Evolutionary conservation across 2,888 invertebrate genomes (phyloP), one percentile per base, ranked within the genome.

Genomic region (Ischnura elegans): DNA sequence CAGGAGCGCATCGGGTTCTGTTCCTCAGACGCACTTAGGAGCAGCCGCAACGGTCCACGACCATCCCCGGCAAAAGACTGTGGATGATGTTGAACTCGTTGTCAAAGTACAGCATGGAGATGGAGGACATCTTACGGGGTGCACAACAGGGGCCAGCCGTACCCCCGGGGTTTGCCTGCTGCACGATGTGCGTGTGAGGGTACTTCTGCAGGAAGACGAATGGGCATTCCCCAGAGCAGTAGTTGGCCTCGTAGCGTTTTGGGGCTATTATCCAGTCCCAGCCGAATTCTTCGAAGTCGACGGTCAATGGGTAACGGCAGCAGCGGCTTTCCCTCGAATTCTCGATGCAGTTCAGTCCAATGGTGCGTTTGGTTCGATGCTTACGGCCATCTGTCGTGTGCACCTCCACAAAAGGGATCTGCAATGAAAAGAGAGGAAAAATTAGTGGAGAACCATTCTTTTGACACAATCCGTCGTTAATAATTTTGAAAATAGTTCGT

Each of bases 181-280:
- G 98, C 94, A 98, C 97, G 95, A 99, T 96, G 96, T 99, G 98
- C 16, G 99, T 98, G 96, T 99, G 98, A 0, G 98, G 98, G 95
- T 98, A 98, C 95, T 98, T 97, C 95, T 98, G 98, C 94, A 98
- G 96, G 95, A 98, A 98, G 93, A 98, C 97, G 96, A 98, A 98
- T 0, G 98, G 98, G 96, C 99, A 99, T 95, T 99, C 98, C 13
- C 99, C 99, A 93, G 98, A 97, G 96, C 99, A 99, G 96, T 99
- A 99, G 96, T 99, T 98, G 13, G 99, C 99, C 95, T 98, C 98
- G 96, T 99, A 99, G 95, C 97, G 97, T 95, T 98, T 98, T 0
- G 99, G 99, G 0, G 99, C 99, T 94, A 99, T 98, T 95, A 99
- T 98, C 98, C 99, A 99, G 95, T 99, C 98, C 99, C 99, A 99